Evolutionary conservation across 2,113 vertebrate species (phyloP).

Genomic region (Silurus glanis): DNA sequence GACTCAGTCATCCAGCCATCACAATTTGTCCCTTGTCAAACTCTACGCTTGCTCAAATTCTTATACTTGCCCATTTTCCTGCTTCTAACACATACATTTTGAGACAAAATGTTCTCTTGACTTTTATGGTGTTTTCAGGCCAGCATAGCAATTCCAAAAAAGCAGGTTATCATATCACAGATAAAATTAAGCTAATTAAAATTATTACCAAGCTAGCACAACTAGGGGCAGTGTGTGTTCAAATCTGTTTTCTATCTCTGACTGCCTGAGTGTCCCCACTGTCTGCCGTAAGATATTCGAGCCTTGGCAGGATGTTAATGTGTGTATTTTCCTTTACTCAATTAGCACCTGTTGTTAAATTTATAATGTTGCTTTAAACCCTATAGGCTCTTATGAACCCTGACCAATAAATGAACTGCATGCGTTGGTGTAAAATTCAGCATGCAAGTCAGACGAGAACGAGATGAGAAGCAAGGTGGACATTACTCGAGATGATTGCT

Average conservation of each 20-base stretch:
- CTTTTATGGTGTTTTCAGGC: neutral
- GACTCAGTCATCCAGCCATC: too few species aligned
- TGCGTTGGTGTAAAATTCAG: neutral
- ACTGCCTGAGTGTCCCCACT: constrained; percentile 44
- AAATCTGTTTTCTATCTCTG: constrained; percentile 6
- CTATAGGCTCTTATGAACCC: constrained; percentile 65
- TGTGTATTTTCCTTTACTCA: constrained; percentile 63
- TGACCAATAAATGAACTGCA: constrained; percentile 61
- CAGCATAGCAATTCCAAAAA: neutral
- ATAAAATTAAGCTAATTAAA: neutral
- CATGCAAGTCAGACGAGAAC: constrained; percentile 10
- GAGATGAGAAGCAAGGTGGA: constrained; percentile 2
- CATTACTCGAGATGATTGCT: constrained; percentile 16
- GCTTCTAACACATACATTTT: too few species aligned
- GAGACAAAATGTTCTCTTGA: too few species aligned
- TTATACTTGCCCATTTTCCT: too few species aligned
- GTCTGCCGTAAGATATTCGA: constrained; percentile 63
- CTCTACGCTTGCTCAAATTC: too few species aligned
- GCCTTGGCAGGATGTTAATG: constrained; percentile 66
- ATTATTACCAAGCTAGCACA: neutral
- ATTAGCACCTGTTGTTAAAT: constrained; percentile 73
- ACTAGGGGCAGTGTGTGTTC: neutral
- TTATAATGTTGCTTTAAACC: constrained; percentile 70
- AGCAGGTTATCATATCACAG: neutral
- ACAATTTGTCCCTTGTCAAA: too few species aligned